Evolutionary conservation across 2,797 vertebrate species (phyloP), one percentile per base, ranked within the genome.

Genomic region (Agapornis canus): DNA sequence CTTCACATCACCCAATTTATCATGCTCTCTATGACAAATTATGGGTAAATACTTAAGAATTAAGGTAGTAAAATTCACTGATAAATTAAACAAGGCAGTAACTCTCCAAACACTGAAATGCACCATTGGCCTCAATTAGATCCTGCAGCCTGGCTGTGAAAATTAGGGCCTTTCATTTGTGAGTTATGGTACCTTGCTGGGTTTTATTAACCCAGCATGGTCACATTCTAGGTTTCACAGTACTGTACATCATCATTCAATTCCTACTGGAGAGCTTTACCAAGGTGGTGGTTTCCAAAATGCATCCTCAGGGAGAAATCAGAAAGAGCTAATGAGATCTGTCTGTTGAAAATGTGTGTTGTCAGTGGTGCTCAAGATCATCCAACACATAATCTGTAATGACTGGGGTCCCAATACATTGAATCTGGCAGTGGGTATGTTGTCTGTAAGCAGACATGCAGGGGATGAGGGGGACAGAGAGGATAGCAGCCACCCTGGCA

Each of bases 81-180:
- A 94, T 93, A 96, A 98, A 97, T 97, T 94, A 95, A 97, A 92
- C 92, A 83, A 94, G 47, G 92, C 94, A 94, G 91, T 82, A 85
- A 60, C 77, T 95, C 95, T 94, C 64, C 72, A 86, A 97, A 93
- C 83, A 86, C 92, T 80, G 95, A 97, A 96, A 86, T 95, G 92
- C 94, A 96, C 96, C 95, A 90, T 86, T 83, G 86, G 95, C 92
- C 94, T 96, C 98, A 98, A 98, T 98, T 97, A 98, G 97, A 96
- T 90, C 92, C 91, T 49, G 42, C 89, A 96, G 94, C 77, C 93
- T 2, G 5, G 89, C 97, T 97, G 97, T 96, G 97, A 97, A 98
- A 98, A 97, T 97, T 87, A 96, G 90, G 95, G 90, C 94, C 81
- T 96, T 94, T 97, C 96, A 98, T 97, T 96, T 95, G 95, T 97